Percentiles rank a stretch among this genome's conserved stretches.
Evolutionary conservation across 2,797 vertebrate genomes (phyloP).

Genomic region (Pygocentrus nattereri): DNA sequence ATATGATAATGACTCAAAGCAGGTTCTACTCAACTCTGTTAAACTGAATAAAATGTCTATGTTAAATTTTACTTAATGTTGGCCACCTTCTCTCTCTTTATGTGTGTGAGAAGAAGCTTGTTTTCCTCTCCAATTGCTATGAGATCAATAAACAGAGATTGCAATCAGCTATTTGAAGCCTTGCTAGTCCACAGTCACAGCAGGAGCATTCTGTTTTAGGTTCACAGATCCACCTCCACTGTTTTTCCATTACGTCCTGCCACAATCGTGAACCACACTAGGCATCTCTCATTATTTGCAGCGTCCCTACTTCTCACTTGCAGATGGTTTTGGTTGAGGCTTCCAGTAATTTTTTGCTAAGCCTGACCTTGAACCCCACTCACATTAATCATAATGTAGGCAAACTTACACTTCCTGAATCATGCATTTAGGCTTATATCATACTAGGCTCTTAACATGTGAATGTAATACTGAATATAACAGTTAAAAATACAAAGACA

Average conservation of each 20-base stretch:
- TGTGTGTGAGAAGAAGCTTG: background rate
- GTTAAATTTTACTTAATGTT: too few relatives aligned
- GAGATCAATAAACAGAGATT: slow-evolving; percentile 34
- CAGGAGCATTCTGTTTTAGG: slow-evolving; percentile 14
- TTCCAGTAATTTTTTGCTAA: background rate
- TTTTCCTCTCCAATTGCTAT: slow-evolving; percentile 33
- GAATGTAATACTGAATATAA: too few relatives aligned
- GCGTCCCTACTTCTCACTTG: background rate
- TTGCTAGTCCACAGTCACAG: slow-evolving; percentile 13
- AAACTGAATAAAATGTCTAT: too few relatives aligned
- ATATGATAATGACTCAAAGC: too few relatives aligned
- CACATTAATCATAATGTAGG: background rate
- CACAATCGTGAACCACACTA: background rate
- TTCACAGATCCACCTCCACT: background rate
- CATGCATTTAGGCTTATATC: background rate
- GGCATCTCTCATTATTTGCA: background rate
- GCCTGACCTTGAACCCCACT: background rate
- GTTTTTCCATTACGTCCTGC: slow-evolving; percentile 28
- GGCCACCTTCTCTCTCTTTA: background rate
- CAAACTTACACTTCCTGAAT: background rate
- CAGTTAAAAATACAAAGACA: too few relatives aligned
- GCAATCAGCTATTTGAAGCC: slow-evolving; percentile 3
- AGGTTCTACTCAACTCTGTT: too few relatives aligned
- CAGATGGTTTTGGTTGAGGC: background rate
- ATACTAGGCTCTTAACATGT: background rate